Evolutionary conservation across 2,888 invertebrate species (phyloP).

Genomic region (Drosophila vallismaia): DNA sequence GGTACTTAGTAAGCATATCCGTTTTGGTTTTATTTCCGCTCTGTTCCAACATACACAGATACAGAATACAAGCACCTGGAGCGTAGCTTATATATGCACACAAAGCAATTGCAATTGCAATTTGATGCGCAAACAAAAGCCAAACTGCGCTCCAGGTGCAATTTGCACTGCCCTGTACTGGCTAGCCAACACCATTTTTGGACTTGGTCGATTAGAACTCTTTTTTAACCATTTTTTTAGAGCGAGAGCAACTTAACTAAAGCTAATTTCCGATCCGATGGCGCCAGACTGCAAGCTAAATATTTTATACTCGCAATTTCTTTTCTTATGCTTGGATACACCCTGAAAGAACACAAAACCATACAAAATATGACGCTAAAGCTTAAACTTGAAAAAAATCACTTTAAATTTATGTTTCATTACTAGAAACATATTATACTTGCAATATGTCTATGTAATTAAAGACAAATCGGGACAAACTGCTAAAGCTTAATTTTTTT

Average conservation of each 20-base stretch:
- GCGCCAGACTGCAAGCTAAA: no score
- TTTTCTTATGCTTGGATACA: no score
- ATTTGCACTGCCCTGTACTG: slow-evolving; percentile 15
- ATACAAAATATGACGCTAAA: no score
- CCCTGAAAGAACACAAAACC: no score
- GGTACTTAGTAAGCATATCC: slow-evolving; percentile 77
- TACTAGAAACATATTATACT: no score
- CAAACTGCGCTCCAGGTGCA: slow-evolving; percentile 26
- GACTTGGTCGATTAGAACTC: neutral
- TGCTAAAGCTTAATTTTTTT: slow-evolving; percentile 12
- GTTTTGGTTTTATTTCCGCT: slow-evolving; percentile 77
- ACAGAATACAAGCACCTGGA: slow-evolving; percentile 32
- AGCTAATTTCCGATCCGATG: slow-evolving; percentile 60
- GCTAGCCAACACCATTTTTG: slow-evolving; percentile 41
- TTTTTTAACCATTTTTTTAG: slow-evolving; percentile 24
- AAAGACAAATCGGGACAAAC: neutral
- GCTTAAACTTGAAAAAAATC: no score
- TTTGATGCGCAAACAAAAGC: slow-evolving; percentile 74
- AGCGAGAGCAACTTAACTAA: slow-evolving; percentile 14
- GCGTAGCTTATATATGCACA: slow-evolving; percentile 47
- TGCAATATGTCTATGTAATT: no score
- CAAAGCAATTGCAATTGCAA: slow-evolving; percentile 66
- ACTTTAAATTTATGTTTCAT: no score
- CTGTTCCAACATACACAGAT: slow-evolving; percentile 33
- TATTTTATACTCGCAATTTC: no score